Conservation (phyloP, 2,113 vertebrate species). For the Peromyscus polionotus region DNA sequence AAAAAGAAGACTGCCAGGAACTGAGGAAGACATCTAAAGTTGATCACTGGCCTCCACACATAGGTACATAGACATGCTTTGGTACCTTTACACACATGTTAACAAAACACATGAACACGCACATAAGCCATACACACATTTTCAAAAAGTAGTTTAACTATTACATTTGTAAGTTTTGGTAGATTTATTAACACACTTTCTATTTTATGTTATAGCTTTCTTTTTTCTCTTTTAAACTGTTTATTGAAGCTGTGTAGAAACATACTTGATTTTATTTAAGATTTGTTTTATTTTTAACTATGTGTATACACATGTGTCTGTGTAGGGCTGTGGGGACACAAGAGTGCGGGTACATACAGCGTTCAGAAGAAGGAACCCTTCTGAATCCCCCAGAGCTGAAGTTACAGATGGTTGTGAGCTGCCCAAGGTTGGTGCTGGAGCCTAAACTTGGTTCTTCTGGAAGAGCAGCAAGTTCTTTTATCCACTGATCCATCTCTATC, state of each 20-base stretch:
- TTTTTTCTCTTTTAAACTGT: constrained; percentile 2
- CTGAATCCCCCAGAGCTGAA: background rate
- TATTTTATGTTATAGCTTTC: background rate
- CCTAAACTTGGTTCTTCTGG: background rate
- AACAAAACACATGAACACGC: background rate
- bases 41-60: background rate
- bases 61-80: too few relatives aligned
- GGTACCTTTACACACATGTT: background rate
- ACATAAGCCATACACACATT: too few relatives aligned
- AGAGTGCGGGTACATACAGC: background rate
- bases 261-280: background rate
- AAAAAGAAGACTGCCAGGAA: background rate
- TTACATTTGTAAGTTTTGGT: background rate
- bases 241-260: background rate
- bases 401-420: background rate
- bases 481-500: background rate
- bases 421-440: background rate
- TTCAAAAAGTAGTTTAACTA: background rate
- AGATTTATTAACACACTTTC: background rate
- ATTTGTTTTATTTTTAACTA: background rate
- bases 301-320: background rate
- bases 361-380: background rate
- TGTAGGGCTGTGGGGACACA: background rate
- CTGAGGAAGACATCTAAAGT: background rate
- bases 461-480: too few relatives aligned